phyloP scores from a whole-genome alignment of 2,113 vertebrate species.

The Nerophis lumbriciformis region DNA sequence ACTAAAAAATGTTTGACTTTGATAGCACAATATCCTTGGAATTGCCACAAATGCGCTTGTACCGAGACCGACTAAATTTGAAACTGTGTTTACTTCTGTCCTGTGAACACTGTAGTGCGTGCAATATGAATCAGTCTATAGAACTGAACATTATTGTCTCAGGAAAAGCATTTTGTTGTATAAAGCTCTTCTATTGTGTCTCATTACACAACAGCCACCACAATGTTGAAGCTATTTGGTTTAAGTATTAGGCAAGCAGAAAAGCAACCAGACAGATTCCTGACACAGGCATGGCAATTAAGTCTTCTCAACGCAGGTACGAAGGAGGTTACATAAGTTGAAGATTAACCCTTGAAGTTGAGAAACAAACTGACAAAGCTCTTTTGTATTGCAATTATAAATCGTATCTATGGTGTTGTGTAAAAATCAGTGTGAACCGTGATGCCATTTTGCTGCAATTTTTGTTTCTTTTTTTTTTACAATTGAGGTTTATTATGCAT shows the following conservation, averaged over 20 bases:
- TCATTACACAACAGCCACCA: no score
- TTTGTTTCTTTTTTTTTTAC: neutral
- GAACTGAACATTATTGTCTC: no score
- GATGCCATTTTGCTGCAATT: slow-evolving; percentile 2
- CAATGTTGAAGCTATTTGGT: neutral
- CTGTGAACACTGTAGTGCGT: no score
- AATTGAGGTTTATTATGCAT: neutral
- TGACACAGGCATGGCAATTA: neutral
- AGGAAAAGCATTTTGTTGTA: no score
- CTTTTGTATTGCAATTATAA: slow-evolving; percentile 51
- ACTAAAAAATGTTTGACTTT: no score
- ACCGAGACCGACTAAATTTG: no score
- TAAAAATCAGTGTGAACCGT: slow-evolving; percentile 6
- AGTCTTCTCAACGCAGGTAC: slow-evolving; percentile 6
- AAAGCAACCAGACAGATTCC: neutral
- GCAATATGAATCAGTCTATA: no score
- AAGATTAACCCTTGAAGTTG: slow-evolving; percentile 63
- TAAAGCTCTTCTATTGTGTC: neutral
- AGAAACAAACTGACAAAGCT: slow-evolving; percentile 46
- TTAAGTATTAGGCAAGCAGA: neutral
- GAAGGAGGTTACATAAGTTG: slow-evolving; percentile 41
- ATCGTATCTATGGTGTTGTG: slow-evolving; percentile 17
- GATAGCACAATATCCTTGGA: no score
- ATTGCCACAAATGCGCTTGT: no score
- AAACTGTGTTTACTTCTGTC: no score